Evolutionary conservation across 2,113 vertebrate genomes (phyloP).

Genomic region (Nanorana parkeri): DNA sequence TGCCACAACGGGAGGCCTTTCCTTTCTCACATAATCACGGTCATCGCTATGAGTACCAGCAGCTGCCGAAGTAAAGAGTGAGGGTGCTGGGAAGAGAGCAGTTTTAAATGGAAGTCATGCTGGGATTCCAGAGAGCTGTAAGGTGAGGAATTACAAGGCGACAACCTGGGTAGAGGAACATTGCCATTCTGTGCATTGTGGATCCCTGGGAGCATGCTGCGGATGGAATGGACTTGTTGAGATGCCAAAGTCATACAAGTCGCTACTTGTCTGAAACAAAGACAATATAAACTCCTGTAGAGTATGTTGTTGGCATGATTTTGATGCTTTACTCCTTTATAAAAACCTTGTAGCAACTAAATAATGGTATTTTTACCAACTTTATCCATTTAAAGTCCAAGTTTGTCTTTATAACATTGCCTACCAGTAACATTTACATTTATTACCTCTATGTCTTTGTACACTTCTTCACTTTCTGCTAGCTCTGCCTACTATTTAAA

Average conservation of each 20-base stretch:
- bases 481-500: too few species aligned
- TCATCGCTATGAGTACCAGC: slow-evolving; percentile 58
- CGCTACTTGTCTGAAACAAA: slow-evolving; percentile 52
- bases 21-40: slow-evolving; percentile 69
- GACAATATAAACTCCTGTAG: slow-evolving; percentile 19
- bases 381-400: too few species aligned
- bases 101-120: slow-evolving; percentile 63
- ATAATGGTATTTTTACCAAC: not conserved
- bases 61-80: slow-evolving; percentile 65
- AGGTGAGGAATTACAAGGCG: slow-evolving; percentile 59
- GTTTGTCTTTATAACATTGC: too few species aligned
- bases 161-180: slow-evolving; percentile 30
- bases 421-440: too few species aligned
- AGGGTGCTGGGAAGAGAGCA: slow-evolving; percentile 62
- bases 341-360: not conserved
- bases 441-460: too few species aligned
- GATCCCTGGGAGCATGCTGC: slow-evolving; percentile 63
- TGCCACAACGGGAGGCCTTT: slow-evolving; percentile 65
- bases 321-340: slow-evolving; percentile 21
- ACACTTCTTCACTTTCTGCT: too few species aligned
- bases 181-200: slow-evolving; percentile 63
- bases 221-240: slow-evolving; percentile 56
- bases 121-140: slow-evolving; percentile 63
- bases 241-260: slow-evolving; percentile 47
- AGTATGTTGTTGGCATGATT: slow-evolving; percentile 23